Conservation (phyloP, 2,113 vertebrate genomes). For the Nesoenas mayeri region DNA sequence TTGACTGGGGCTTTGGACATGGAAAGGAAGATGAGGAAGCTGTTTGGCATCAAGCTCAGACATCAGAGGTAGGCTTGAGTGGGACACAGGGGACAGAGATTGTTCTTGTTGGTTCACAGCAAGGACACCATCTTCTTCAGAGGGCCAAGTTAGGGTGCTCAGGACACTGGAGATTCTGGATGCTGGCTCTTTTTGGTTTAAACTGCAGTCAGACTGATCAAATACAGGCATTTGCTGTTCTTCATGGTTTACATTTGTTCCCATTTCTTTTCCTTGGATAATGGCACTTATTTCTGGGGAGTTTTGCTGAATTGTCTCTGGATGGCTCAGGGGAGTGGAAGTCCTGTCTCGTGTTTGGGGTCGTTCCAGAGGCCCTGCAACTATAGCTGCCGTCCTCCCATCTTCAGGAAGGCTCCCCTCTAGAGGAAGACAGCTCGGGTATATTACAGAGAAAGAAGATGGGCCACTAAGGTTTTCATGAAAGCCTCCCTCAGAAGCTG, state of each 20-base stretch:
- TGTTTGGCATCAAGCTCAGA: constrained; percentile 55
- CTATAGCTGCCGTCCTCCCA: not conserved
- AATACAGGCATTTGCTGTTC: not conserved
- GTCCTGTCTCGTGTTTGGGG: not conserved
- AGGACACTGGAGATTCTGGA: constrained; percentile 19
- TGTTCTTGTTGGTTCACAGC: not conserved
- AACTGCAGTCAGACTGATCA: not conserved
- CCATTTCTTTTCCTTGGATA: not conserved
- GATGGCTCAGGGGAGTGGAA: constrained; percentile 31
- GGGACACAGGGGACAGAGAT: not conserved
- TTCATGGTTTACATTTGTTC: not conserved
- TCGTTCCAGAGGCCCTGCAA: not conserved
- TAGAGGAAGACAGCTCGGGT: not conserved
- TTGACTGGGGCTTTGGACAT: not conserved
- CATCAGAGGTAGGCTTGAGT: constrained; percentile 9
- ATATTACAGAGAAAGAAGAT: not conserved
- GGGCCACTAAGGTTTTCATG: not conserved
- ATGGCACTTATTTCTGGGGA: not conserved
- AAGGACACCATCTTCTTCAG: not conserved
- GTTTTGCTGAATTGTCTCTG: constrained; percentile 31
- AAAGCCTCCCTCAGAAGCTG: not conserved
- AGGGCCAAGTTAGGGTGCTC: not conserved
- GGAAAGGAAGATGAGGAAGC: not conserved
- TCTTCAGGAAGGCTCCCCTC: not conserved
- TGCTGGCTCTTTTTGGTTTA: not conserved